Conservation (phyloP, 2,113 vertebrate genomes). For the Vidua macroura region DNA sequence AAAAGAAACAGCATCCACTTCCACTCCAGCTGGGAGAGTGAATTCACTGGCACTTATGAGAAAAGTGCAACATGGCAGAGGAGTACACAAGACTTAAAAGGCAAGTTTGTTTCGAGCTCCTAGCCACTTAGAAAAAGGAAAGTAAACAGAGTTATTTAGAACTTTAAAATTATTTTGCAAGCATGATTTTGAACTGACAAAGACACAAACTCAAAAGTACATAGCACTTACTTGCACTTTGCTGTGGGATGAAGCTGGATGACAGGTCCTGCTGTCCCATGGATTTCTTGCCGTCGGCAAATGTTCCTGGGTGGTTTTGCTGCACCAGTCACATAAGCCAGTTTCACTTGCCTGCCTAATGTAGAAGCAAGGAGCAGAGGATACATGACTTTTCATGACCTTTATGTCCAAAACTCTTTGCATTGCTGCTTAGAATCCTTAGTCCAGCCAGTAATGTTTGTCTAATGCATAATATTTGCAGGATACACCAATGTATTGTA, state of each 20-base stretch:
- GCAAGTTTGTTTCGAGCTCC: background rate
- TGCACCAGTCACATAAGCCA: constrained; percentile 80
- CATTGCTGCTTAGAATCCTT: background rate
- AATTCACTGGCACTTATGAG: background rate
- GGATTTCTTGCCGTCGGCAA: constrained; percentile 74
- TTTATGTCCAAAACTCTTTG: background rate
- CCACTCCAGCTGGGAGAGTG: background rate
- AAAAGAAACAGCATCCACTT: background rate
- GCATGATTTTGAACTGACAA: background rate
- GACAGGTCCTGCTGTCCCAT: constrained; percentile 67
- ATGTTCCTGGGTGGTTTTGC: constrained; percentile 80
- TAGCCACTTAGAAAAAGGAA: background rate
- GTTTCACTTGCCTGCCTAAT: constrained; percentile 84
- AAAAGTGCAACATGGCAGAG: accelerated
- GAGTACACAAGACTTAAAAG: background rate
- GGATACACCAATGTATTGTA: background rate
- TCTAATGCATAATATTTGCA: background rate
- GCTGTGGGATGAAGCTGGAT: constrained; percentile 56
- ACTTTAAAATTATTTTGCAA: background rate
- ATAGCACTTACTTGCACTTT: constrained; percentile 71
- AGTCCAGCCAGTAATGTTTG: background rate
- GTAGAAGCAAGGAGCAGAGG: background rate
- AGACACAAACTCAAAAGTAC: background rate
- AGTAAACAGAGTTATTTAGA: background rate
- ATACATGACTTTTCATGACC: background rate